phyloP scores from a whole-genome alignment of 2,888 invertebrate genomes.

The Kryphioiulus occultus region DNA sequence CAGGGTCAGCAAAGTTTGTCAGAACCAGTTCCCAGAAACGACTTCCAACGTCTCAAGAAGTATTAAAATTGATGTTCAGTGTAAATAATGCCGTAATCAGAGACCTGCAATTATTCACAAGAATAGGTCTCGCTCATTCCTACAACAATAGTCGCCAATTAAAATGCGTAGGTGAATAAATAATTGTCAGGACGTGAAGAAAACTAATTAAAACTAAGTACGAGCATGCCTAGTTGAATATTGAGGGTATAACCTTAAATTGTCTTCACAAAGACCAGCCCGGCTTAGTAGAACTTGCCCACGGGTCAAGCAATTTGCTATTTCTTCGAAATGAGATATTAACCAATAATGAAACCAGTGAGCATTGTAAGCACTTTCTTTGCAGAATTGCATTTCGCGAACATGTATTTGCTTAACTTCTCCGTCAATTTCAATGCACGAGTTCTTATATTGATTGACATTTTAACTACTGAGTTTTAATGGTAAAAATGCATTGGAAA shows the following conservation, averaged over 20 bases:
- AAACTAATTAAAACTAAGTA: background rate
- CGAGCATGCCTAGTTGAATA: slow-evolving; percentile 13
- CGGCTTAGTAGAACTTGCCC: background rate
- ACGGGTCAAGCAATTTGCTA: slow-evolving; percentile 17
- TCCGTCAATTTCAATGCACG: background rate
- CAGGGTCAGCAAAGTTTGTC: background rate
- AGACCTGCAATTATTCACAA: background rate
- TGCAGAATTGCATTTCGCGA: background rate
- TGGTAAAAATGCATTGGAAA: too few relatives aligned
- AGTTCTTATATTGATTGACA: background rate
- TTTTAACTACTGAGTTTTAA: too few relatives aligned
- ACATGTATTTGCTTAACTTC: background rate
- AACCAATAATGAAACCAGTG: background rate
- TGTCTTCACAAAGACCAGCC: background rate
- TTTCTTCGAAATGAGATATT: background rate
- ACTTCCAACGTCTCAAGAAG: background rate
- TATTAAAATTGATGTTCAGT: background rate
- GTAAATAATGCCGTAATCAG: background rate
- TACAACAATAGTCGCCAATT: slow-evolving; percentile 18
- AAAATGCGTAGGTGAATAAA: background rate
- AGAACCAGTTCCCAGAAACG: background rate
- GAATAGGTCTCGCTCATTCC: background rate
- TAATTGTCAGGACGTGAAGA: slow-evolving; percentile 20
- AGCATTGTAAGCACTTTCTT: background rate
- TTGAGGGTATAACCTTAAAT: slow-evolving; percentile 36